Conservation (phyloP, 2,113 vertebrate genomes). For the Nannospalax galili region DNA sequence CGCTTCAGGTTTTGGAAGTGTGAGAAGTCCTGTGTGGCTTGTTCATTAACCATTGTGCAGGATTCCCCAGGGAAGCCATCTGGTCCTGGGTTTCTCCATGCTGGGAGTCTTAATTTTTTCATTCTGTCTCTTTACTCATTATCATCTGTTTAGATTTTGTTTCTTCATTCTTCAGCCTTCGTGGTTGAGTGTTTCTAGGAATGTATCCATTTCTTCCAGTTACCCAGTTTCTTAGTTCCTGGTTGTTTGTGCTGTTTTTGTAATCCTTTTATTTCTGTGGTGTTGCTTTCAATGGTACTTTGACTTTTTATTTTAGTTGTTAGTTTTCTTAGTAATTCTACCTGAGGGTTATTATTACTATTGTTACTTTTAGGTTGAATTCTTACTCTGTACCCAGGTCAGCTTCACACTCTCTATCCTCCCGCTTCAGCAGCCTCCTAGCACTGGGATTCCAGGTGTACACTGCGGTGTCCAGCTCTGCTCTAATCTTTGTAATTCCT, state of each 20-base stretch:
- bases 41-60: neutral
- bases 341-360: neutral
- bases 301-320: neutral
- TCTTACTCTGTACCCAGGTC: neutral
- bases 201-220: neutral
- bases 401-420: neutral
- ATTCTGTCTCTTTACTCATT: neutral
- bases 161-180: neutral
- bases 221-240: neutral
- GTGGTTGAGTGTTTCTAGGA: slow-evolving; percentile 26
- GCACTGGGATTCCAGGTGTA: neutral
- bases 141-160: neutral
- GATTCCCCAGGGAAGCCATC: neutral
- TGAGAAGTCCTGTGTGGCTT: neutral
- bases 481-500: neutral
- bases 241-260: neutral
- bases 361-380: neutral
- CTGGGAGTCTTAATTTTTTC: neutral
- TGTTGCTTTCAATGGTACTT: neutral
- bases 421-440: neutral
- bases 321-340: neutral
- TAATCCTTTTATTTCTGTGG: neutral
- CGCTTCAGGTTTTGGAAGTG: neutral
- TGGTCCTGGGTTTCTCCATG: neutral
- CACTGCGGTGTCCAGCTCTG: neutral